Conservation (phyloP, 2,797 vertebrate genomes). For the Pipistrellus kuhlii region DNA sequence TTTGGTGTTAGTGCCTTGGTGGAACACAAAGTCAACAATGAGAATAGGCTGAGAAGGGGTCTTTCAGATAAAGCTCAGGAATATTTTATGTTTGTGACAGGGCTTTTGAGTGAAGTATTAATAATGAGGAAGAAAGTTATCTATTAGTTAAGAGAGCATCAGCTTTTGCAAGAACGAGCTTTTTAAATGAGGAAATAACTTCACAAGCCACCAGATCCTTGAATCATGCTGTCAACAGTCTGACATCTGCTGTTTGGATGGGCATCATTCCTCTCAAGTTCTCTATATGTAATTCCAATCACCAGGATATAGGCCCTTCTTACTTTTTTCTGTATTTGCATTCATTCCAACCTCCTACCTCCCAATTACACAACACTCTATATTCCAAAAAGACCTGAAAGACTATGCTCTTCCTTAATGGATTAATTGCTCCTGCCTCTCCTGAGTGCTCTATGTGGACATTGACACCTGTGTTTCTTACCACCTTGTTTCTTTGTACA, state of each 20-base stretch:
- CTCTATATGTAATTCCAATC: neutral
- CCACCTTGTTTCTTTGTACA: slow-evolving; percentile 81
- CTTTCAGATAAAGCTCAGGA: neutral
- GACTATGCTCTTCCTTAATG: neutral
- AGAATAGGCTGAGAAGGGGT: neutral
- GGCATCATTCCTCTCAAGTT: neutral
- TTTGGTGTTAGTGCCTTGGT: neutral
- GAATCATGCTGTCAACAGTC: neutral
- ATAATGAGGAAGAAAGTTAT: neutral
- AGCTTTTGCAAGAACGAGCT: neutral
- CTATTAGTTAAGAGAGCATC: neutral
- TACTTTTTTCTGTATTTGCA: neutral
- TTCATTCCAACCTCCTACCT: neutral
- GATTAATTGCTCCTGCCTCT: neutral
- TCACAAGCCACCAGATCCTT: neutral
- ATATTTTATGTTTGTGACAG: neutral
- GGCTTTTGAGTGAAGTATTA: rapidly evolving
- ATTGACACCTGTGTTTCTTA: slow-evolving; percentile 71
- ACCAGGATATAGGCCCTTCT: neutral
- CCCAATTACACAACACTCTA: neutral
- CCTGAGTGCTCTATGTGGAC: slow-evolving; percentile 55
- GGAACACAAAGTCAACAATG: neutral
- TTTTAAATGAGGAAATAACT: neutral
- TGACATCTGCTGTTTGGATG: neutral
- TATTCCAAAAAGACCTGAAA: neutral